phyloP scores from a whole-genome alignment of 2,888 invertebrate species.

The Limnephilus rhombicus region DNA sequence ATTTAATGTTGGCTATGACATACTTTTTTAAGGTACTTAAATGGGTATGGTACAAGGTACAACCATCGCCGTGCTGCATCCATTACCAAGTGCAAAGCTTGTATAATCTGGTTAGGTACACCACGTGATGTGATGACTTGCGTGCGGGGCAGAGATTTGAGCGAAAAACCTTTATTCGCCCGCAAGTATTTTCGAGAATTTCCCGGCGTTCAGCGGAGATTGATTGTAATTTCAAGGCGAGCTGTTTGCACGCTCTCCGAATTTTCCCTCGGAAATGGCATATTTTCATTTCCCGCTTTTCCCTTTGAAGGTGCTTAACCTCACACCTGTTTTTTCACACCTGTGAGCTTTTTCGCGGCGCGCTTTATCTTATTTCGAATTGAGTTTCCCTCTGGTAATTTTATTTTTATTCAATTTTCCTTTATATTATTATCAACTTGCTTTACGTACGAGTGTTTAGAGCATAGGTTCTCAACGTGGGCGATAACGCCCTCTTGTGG shows the following conservation, averaged over 20 bases:
- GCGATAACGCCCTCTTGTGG: no score
- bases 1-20: no score
- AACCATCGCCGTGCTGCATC: background rate
- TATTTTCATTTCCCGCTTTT: constrained; percentile 44
- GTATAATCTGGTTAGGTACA: background rate
- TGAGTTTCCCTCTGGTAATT: background rate
- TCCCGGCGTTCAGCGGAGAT: constrained; percentile 59
- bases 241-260: constrained; percentile 51
- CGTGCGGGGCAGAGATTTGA: constrained; percentile 38
- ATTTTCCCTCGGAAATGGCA: constrained; percentile 39
- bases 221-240: constrained; percentile 60
- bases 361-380: constrained; percentile 16
- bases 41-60: no score
- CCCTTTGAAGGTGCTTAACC: constrained; percentile 34
- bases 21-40: no score
- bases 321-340: constrained; percentile 44
- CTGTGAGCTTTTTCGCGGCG: constrained; percentile 21
- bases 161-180: constrained; percentile 45
- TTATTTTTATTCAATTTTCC: background rate
- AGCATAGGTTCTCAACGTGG: no score
- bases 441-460: background rate
- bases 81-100: background rate
- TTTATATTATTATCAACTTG: background rate
- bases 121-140: constrained; percentile 26
- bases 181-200: constrained; percentile 45